Evolutionary conservation across 2,888 invertebrate genomes (phyloP).

Genomic region (Epinotia brunnichana): DNA sequence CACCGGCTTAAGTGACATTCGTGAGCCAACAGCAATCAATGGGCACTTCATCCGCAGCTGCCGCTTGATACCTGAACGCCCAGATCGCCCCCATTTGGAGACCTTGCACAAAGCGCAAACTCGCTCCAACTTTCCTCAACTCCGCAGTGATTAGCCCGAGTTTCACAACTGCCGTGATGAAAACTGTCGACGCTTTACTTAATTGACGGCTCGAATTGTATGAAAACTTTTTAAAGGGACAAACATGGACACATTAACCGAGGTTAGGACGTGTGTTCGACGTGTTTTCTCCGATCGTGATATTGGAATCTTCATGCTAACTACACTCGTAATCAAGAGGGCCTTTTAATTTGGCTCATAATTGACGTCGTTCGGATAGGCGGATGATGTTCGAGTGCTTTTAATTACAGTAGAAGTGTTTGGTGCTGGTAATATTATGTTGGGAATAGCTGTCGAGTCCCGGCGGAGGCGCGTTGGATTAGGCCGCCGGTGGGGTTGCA

Average conservation of each 20-base stretch:
- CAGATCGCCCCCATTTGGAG: slow-evolving; percentile 38
- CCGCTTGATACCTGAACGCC: slow-evolving; percentile 52
- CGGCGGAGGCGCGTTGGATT: slow-evolving; percentile 73
- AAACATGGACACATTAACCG: slow-evolving; percentile 22
- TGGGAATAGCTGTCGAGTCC: slow-evolving; percentile 71
- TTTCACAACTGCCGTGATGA: slow-evolving; percentile 50
- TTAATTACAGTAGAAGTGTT: slow-evolving; percentile 62
- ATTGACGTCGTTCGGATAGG: slow-evolving; percentile 69
- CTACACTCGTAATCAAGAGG: slow-evolving; percentile 61
- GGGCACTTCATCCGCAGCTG: slow-evolving; percentile 56
- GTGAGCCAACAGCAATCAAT: slow-evolving; percentile 47
- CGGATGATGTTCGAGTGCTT: slow-evolving; percentile 73
- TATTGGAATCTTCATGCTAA: slow-evolving; percentile 61
- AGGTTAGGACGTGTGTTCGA: slow-evolving; percentile 22
- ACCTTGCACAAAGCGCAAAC: slow-evolving; percentile 47
- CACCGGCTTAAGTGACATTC: slow-evolving; percentile 12
- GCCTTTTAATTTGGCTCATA: slow-evolving; percentile 70
- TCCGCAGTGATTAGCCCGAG: slow-evolving; percentile 51
- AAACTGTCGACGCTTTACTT: slow-evolving; percentile 45
- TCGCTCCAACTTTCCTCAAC: slow-evolving; percentile 52
- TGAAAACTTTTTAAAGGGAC: slow-evolving; percentile 15
- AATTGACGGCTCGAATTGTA: slow-evolving; percentile 37
- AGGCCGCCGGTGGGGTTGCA: slow-evolving; percentile 73
- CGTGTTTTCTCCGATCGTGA: slow-evolving; percentile 44
- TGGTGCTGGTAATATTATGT: slow-evolving; percentile 70